A percentile compares a stretch with the other conserved stretches of the same genome.
phyloP scores from a whole-genome alignment of 2,113 vertebrate genomes.

The Lutjanus erythropterus region DNA sequence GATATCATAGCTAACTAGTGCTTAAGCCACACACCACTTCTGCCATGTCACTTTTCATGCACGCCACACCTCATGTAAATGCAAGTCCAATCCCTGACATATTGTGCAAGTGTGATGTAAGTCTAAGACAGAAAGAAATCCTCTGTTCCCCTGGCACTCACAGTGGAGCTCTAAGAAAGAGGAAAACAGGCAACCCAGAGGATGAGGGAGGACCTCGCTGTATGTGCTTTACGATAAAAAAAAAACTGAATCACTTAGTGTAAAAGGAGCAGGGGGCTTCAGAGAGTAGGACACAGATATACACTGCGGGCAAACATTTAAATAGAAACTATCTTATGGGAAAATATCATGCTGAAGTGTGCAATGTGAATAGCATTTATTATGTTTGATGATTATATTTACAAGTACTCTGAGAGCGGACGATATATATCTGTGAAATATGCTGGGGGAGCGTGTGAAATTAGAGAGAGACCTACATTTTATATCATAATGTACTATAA shows the following conservation, averaged over 20 bases:
- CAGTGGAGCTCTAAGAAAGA: conserved; percentile 30
- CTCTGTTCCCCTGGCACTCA: conserved; percentile 52
- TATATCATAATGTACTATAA: background rate
- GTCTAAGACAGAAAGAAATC: conserved; percentile 59
- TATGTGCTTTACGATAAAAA: background rate
- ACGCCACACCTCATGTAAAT: conserved; percentile 35
- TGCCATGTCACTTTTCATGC: conserved; percentile 54
- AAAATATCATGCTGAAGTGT: conserved; percentile 19
- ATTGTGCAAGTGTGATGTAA: conserved; percentile 74
- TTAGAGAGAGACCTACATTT: conserved; percentile 19
- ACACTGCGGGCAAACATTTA: conserved; percentile 13
- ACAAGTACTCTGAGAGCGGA: conserved; percentile 7
- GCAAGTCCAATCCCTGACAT: conserved; percentile 60
- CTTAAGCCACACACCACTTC: conserved; percentile 31
- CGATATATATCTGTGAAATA: background rate
- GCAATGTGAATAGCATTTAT: conserved; percentile 37
- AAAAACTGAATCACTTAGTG: conserved; percentile 3
- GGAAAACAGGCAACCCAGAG: conserved; percentile 46
- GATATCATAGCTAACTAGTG: conserved; percentile 26
- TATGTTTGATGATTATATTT: conserved; percentile 38
- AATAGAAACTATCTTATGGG: conserved; percentile 5
- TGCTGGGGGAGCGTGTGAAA: background rate
- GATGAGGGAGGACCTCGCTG: conserved; percentile 23
- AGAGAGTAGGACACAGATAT: conserved; percentile 7
- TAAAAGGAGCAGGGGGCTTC: background rate